These are phyloP conservation scores for Acheta domesticus DNA, from an alignment of 2,888 invertebrate genomes.

Conservation along the genomic window DNA sequence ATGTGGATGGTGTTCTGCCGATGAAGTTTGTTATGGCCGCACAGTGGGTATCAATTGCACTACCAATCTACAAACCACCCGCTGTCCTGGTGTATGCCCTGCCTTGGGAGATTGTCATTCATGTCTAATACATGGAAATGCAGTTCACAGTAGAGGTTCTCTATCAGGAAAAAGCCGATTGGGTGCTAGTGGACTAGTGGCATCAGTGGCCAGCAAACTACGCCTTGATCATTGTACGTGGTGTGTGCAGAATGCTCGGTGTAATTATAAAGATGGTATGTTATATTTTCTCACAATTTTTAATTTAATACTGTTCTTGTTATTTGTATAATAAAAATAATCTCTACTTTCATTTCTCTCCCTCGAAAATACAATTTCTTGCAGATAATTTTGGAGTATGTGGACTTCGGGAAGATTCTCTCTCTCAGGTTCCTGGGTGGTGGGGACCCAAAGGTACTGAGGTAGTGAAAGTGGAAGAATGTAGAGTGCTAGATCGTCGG, in stretches of 20 bases:
- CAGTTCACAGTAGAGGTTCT: slow-evolving; percentile 50
- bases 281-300: slow-evolving; percentile 31
- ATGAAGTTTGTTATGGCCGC: slow-evolving; percentile 76
- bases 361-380: slow-evolving; percentile 33
- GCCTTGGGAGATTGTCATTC: slow-evolving; percentile 86
- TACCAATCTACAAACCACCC: slow-evolving; percentile 81
- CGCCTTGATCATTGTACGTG: slow-evolving; percentile 80
- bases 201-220: slow-evolving; percentile 70
- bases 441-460: slow-evolving; percentile 79
- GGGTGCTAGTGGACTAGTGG: slow-evolving; percentile 40
- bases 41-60: slow-evolving; percentile 86
- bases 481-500: slow-evolving; percentile 71
- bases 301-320: background rate
- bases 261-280: slow-evolving; percentile 78
- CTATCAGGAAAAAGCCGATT: slow-evolving; percentile 42
- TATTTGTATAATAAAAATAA: too few species aligned
- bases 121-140: slow-evolving; percentile 76
- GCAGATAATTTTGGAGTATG: slow-evolving; percentile 76
- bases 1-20: slow-evolving; percentile 90
- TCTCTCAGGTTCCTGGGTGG: slow-evolving; percentile 81
- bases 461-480: slow-evolving; percentile 69
- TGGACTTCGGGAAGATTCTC: slow-evolving; percentile 71
- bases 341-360: too few species aligned
- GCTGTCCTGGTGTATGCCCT: slow-evolving; percentile 86
- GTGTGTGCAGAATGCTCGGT: slow-evolving; percentile 90